These are phyloP conservation scores for Pyrrhosoma nymphula DNA, from an alignment of 2,888 invertebrate species.

Conservation along the genomic window DNA sequence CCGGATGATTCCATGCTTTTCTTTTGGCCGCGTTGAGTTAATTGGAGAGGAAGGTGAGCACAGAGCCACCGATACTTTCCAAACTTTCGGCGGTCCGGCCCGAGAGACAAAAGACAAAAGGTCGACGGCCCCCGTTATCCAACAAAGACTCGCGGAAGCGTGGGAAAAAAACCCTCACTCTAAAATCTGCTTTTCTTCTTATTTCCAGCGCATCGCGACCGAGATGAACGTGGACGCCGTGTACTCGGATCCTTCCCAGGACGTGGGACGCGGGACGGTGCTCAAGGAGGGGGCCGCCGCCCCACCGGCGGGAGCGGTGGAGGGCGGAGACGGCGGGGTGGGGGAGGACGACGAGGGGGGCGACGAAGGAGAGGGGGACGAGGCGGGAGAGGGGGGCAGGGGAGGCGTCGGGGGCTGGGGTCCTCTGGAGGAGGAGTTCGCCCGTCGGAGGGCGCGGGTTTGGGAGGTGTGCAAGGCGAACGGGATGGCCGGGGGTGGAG, in stretches of 20 bases:
- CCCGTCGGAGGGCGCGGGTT: constrained; percentile 77
- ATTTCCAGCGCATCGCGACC: neutral
- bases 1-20: too few species aligned
- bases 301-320: neutral
- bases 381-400: neutral
- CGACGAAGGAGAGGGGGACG: neutral
- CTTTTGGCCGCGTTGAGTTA: too few species aligned
- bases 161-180: too few species aligned
- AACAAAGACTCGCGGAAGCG: too few species aligned
- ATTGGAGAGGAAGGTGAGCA: too few species aligned
- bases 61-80: too few species aligned
- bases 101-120: too few species aligned
- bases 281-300: neutral
- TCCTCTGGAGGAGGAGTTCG: constrained; percentile 69
- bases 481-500: constrained; percentile 75
- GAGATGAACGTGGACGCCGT: constrained; percentile 24
- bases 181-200: too few species aligned
- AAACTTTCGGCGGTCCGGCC: too few species aligned
- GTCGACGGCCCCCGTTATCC: too few species aligned
- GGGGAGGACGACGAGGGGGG: neutral
- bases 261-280: neutral
- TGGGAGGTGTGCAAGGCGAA: constrained; percentile 79
- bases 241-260: neutral
- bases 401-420: neutral
- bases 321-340: neutral